Conservation (phyloP, 2,888 invertebrate genomes). For the Linyphia triangularis region DNA sequence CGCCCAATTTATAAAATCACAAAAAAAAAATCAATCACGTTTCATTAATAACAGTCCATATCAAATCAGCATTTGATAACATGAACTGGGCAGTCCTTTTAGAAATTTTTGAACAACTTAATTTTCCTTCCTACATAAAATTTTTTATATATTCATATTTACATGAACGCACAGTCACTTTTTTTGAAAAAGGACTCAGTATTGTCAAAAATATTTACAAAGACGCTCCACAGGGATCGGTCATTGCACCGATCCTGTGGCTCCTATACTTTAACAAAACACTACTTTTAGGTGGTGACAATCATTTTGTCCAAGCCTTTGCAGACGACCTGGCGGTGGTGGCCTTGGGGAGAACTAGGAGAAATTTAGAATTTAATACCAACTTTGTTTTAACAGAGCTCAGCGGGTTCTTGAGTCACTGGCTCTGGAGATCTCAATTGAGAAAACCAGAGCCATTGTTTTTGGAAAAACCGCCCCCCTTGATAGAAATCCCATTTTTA, state of each 20-base stretch:
- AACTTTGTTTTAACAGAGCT: background rate
- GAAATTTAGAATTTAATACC: background rate
- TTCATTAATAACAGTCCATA: background rate
- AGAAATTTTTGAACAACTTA: background rate
- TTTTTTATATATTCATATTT: background rate
- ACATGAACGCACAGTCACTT: background rate
- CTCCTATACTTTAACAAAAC: background rate
- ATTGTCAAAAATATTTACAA: background rate
- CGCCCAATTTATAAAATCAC: background rate
- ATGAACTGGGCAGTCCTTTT: background rate
- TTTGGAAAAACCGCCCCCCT: background rate
- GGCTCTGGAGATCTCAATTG: background rate
- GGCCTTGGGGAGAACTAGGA: background rate
- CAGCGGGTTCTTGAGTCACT: background rate
- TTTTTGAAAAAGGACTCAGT: background rate
- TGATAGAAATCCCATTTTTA: no score
- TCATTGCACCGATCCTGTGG: background rate
- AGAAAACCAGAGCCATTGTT: background rate
- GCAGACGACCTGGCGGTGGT: conserved; percentile 6
- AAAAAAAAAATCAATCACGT: background rate
- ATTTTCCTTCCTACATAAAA: background rate
- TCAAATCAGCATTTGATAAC: background rate
- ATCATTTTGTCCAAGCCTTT: background rate
- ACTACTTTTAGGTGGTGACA: background rate
- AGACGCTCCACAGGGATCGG: background rate